These are phyloP conservation scores for Adoxophyes honmai DNA, from an alignment of 1,140 invertebrate species.

Conservation along the genomic window DNA sequence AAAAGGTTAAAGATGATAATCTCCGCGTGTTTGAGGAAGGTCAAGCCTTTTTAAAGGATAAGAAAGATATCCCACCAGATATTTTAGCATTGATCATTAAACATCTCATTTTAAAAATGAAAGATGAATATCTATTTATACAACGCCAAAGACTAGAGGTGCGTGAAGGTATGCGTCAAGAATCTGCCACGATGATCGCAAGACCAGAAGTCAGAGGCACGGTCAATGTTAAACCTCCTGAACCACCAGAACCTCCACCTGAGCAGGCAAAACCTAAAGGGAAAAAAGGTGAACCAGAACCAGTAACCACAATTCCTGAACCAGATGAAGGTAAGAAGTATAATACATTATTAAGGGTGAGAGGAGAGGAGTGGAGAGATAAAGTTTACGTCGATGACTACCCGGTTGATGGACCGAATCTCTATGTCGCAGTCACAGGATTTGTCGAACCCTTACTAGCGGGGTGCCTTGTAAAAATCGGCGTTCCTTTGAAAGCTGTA, in stretches of 20 bases:
- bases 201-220: slow-evolving; percentile 49
- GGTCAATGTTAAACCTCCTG: slow-evolving; percentile 29
- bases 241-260: slow-evolving; percentile 20
- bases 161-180: slow-evolving; percentile 52
- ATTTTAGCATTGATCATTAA: slow-evolving; percentile 65
- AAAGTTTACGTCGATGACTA: slow-evolving; percentile 74
- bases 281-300: slow-evolving; percentile 33
- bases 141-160: slow-evolving; percentile 55
- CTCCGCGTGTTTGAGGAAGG: slow-evolving; percentile 63
- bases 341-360: slow-evolving; percentile 66
- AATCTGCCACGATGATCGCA: slow-evolving; percentile 61
- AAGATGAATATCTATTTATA: slow-evolving; percentile 64
- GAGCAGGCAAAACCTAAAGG: slow-evolving; percentile 34
- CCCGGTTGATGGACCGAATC: slow-evolving; percentile 72
- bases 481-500: slow-evolving; percentile 70
- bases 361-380: slow-evolving; percentile 78
- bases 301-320: slow-evolving; percentile 23
- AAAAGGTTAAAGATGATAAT: slow-evolving; percentile 64
- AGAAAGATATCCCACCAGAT: slow-evolving; percentile 62
- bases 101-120: slow-evolving; percentile 64
- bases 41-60: slow-evolving; percentile 56
- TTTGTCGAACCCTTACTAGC: slow-evolving; percentile 73
- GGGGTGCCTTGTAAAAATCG: slow-evolving; percentile 61
- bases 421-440: slow-evolving; percentile 76
- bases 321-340: slow-evolving; percentile 60